Conservation (phyloP, 2,888 invertebrate genomes). For the Idaea biselata region DNA sequence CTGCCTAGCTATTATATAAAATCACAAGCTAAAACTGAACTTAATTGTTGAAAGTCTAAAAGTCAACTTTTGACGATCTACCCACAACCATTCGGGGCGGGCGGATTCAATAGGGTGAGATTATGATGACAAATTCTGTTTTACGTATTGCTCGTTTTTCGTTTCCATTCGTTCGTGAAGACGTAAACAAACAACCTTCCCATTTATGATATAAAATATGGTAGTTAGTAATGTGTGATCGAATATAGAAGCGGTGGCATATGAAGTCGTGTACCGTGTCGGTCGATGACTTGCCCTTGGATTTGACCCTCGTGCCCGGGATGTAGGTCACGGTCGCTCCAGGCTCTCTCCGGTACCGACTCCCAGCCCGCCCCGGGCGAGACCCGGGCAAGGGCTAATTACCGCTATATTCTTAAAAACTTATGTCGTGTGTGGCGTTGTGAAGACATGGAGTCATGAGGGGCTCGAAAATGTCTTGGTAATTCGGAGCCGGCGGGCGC, state of each 20-base stretch:
- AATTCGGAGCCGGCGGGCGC: too few species aligned
- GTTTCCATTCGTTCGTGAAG: neutral
- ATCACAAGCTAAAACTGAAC: too few species aligned
- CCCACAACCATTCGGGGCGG: too few species aligned
- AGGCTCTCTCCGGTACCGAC: neutral
- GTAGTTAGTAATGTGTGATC: too few species aligned
- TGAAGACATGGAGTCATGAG: too few species aligned
- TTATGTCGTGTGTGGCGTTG: too few species aligned
- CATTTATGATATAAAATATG: neutral
- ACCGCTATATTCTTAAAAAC: neutral
- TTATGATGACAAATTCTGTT: neutral
- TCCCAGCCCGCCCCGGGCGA: neutral
- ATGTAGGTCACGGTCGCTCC: constrained; percentile 6
- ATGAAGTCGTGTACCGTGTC: neutral
- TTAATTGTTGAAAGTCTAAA: too few species aligned
- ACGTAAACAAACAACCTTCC: neutral
- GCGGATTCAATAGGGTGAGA: neutral
- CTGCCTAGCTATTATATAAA: too few species aligned
- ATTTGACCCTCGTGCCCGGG: constrained; percentile 12
- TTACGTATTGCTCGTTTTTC: neutral
- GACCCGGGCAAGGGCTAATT: neutral
- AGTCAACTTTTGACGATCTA: too few species aligned
- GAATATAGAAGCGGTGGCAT: neutral
- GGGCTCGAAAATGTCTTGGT: too few species aligned
- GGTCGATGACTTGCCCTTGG: constrained; percentile 14